Conservation (phyloP, 2,888 invertebrate genomes). For the Bombyx huttoni region DNA sequence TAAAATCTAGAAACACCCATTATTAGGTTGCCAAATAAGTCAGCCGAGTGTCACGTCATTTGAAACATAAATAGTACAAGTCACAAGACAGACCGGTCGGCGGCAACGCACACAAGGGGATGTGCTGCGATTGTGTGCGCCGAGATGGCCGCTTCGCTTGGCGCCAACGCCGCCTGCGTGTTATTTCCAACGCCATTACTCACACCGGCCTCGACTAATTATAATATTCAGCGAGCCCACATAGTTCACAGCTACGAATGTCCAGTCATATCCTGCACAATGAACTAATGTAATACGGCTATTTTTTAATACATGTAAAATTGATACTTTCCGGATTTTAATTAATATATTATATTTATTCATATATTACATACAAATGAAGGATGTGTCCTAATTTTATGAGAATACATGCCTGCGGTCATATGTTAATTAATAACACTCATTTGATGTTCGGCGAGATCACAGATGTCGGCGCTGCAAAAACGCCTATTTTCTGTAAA, state of each 20-base stretch:
- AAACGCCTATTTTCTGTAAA: slow-evolving; percentile 38
- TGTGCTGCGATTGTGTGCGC: slow-evolving; percentile 17
- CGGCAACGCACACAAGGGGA: slow-evolving; percentile 16
- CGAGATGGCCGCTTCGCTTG: slow-evolving; percentile 49
- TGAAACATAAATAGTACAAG: slow-evolving; percentile 48
- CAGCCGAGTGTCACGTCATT: slow-evolving; percentile 32
- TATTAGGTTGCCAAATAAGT: slow-evolving; percentile 33
- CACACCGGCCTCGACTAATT: slow-evolving; percentile 66
- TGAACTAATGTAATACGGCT: neutral
- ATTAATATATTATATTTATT: too few relatives aligned
- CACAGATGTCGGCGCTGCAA: slow-evolving; percentile 43
- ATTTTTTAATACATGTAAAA: neutral
- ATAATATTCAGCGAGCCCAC: slow-evolving; percentile 60
- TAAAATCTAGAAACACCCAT: neutral
- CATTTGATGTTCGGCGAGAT: slow-evolving; percentile 40
- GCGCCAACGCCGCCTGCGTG: slow-evolving; percentile 61
- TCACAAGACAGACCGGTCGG: slow-evolving; percentile 65
- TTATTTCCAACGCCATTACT: slow-evolving; percentile 70
- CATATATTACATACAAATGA: too few relatives aligned
- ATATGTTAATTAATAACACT: slow-evolving; percentile 1
- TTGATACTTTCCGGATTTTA: too few relatives aligned
- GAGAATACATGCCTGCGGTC: neutral
- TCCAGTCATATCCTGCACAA: slow-evolving; percentile 29
- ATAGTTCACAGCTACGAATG: slow-evolving; percentile 32
- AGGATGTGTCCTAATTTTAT: neutral